Evolutionary conservation across 2,888 invertebrate genomes (phyloP).

Genomic region (Synergus laeviventris): DNA sequence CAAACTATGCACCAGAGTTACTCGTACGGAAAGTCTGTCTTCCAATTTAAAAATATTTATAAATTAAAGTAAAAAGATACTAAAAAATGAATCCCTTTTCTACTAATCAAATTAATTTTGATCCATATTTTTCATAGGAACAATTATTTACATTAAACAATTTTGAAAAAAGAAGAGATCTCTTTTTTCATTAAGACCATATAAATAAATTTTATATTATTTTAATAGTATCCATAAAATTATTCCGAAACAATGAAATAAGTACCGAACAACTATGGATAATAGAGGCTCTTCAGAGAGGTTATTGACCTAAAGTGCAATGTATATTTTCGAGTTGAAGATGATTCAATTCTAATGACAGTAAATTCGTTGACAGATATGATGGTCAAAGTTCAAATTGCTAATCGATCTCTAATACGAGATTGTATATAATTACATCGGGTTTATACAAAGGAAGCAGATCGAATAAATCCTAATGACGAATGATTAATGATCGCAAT

Average conservation of each 20-base stretch:
- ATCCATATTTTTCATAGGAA: no score
- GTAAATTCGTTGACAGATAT: constrained; percentile 29
- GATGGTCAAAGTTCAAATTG: constrained; percentile 37
- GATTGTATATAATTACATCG: neutral
- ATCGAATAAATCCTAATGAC: neutral
- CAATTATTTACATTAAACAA: no score
- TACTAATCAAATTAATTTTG: no score
- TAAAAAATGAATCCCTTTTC: no score
- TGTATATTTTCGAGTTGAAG: neutral
- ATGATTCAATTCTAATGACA: neutral
- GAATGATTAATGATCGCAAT: constrained; percentile 10
- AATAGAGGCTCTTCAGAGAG: neutral
- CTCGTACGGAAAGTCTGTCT: no score
- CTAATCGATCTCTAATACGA: constrained; percentile 19
- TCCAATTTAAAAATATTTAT: no score
- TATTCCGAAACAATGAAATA: neutral
- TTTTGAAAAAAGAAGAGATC: no score
- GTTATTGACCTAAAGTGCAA: neutral
- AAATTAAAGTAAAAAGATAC: no score
- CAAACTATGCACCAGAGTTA: no score
- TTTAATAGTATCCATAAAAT: neutral
- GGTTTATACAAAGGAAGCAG: neutral
- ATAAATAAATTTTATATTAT: neutral
- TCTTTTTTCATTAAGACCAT: no score
- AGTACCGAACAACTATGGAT: neutral